Evolutionary conservation across 1,140 invertebrate species (phyloP).

Genomic region (Macrobrachium rosenbergii): DNA sequence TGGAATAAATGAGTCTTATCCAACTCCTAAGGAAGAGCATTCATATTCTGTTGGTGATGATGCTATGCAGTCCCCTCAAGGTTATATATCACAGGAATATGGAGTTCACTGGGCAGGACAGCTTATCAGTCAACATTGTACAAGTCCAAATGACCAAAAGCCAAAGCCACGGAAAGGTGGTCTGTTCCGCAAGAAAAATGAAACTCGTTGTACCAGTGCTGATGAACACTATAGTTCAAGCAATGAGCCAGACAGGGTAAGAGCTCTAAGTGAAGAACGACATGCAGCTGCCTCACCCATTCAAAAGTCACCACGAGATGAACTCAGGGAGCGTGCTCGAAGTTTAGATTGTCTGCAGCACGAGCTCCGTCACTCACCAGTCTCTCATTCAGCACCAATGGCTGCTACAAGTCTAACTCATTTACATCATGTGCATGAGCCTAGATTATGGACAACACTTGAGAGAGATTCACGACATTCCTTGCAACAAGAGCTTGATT

Average conservation of each 20-base stretch:
- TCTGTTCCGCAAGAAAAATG: conserved; percentile 65
- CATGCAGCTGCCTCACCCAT: conserved; percentile 21
- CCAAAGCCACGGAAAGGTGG: conserved; percentile 59
- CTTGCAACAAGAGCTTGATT: conserved; percentile 22
- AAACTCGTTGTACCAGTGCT: conserved; percentile 43
- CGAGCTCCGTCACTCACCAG: conserved; percentile 55
- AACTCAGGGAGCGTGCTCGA: conserved; percentile 59
- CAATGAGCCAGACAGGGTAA: conserved; percentile 34
- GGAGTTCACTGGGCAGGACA: conserved; percentile 35
- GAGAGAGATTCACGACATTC: conserved; percentile 47
- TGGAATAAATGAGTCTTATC: conserved; percentile 15
- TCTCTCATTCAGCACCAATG: conserved; percentile 35
- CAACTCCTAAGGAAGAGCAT: conserved; percentile 27
- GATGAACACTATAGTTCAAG: conserved; percentile 43
- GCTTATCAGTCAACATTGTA: conserved; percentile 5
- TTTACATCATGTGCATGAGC: conserved; percentile 38
- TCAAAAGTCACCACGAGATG: conserved; percentile 50
- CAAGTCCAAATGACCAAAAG: conserved; percentile 36
- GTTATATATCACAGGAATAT: conserved; percentile 15
- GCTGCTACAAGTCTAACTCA: conserved; percentile 51
- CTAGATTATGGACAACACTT: conserved; percentile 39
- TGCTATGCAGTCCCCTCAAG: neutral
- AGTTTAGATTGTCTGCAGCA: conserved; percentile 65
- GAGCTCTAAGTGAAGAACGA: conserved; percentile 42
- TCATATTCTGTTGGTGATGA: conserved; percentile 41